These are phyloP conservation scores for Eubucco bourcierii DNA, from an alignment of 2,113 vertebrate species.

Conservation along the genomic window DNA sequence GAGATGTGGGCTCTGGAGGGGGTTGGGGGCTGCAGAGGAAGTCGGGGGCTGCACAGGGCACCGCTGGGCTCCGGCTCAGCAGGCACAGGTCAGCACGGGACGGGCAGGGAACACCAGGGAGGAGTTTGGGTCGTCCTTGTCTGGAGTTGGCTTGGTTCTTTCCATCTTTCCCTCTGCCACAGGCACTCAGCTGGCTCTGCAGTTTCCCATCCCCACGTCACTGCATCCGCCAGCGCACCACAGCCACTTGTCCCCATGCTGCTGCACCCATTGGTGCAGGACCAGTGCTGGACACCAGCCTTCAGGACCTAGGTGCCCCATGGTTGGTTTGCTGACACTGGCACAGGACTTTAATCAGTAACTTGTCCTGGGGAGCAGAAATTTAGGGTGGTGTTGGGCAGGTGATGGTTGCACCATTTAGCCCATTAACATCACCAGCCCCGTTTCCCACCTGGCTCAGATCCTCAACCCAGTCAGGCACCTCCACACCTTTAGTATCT, in stretches of 20 bases:
- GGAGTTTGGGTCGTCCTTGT: background rate
- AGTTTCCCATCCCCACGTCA: background rate
- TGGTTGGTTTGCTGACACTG: fast-evolving
- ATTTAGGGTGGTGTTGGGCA: background rate
- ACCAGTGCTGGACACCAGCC: no score
- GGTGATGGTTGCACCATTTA: background rate
- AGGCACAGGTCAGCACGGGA: fast-evolving
- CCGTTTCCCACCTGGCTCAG: background rate
- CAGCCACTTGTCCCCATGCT: background rate
- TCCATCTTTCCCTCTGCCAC: background rate
- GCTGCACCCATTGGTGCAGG: background rate
- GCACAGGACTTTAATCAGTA: fast-evolving
- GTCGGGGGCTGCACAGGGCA: background rate
- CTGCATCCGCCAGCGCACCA: background rate
- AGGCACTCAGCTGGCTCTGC: background rate
- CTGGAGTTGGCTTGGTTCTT: no score
- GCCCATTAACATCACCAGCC: background rate
- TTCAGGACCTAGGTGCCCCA: background rate
- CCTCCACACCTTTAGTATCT: background rate
- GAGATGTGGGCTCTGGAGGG: background rate
- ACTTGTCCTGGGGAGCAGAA: background rate
- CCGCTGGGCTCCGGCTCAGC: background rate
- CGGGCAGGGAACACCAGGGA: background rate
- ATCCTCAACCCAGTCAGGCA: background rate
- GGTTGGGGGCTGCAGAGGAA: background rate